These are phyloP conservation scores for Enteromius treurensis DNA, from an alignment of 2,797 vertebrate genomes.

Conservation along the genomic window DNA sequence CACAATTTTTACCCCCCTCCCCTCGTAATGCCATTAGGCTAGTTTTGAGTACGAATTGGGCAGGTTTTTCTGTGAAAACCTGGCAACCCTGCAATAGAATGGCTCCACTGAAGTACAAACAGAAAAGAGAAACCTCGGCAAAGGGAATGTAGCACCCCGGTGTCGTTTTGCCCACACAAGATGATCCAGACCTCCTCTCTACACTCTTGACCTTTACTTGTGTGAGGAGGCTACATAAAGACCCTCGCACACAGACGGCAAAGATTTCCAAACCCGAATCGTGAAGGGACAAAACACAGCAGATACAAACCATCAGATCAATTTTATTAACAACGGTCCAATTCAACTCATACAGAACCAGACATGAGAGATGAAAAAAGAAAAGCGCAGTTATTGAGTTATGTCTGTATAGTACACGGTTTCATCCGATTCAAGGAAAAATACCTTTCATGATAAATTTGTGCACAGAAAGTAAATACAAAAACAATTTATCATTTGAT, in stretches of 20 bases:
- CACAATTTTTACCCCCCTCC: no score
- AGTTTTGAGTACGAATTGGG: background rate
- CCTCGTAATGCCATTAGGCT: no score
- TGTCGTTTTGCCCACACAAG: slow-evolving; percentile 39
- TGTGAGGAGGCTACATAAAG: background rate
- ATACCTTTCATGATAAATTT: slow-evolving; percentile 66
- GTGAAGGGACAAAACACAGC: slow-evolving; percentile 42
- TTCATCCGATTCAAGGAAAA: slow-evolving; percentile 76
- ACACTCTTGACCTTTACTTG: slow-evolving; percentile 3
- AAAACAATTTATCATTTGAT: slow-evolving; percentile 60
- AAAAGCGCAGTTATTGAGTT: slow-evolving; percentile 78
- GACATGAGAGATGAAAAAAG: slow-evolving; percentile 56
- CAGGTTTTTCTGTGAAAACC: background rate
- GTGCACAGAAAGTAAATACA: slow-evolving; percentile 57
- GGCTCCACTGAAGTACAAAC: slow-evolving; percentile 1
- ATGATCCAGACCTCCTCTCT: slow-evolving; percentile 19
- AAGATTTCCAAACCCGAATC: background rate
- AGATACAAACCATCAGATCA: slow-evolving; percentile 85
- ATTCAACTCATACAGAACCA: slow-evolving; percentile 85
- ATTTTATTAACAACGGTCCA: slow-evolving; percentile 87
- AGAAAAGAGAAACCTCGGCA: background rate
- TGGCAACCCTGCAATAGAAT: background rate
- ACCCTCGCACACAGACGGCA: background rate
- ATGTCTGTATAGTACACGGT: slow-evolving; percentile 83
- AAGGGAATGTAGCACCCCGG: slow-evolving; percentile 56